Conservation (phyloP, 2,113 vertebrate genomes). For the Gymnorhina tibicen region DNA sequence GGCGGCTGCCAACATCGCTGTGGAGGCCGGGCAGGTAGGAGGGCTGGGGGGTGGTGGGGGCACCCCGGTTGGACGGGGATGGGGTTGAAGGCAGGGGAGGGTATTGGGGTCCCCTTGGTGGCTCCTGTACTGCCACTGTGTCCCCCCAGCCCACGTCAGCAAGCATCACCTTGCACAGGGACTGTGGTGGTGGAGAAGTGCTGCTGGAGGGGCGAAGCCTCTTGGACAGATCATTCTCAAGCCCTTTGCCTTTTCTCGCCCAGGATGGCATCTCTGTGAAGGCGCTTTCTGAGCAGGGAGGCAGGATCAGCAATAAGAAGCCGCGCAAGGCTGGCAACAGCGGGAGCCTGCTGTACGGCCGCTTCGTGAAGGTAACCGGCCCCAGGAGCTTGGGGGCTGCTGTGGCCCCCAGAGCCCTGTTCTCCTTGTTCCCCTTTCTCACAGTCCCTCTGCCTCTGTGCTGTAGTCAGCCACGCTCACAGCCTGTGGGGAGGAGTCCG, state of each 20-base stretch:
- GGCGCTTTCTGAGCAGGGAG: conserved; percentile 42
- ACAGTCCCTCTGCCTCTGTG: not conserved
- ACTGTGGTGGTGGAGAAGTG: not conserved
- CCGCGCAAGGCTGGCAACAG: conserved; percentile 63
- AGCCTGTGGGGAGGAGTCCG: conserved; percentile 70
- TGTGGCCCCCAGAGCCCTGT: not conserved
- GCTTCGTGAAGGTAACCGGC: conserved; percentile 85
- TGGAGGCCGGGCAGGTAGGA: conserved; percentile 78
- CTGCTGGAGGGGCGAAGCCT: not conserved
- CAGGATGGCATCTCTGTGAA: conserved; percentile 82
- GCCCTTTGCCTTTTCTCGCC: rapidly evolving
- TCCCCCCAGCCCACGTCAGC: not conserved
- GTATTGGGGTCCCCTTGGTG: not conserved
- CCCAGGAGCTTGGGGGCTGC: not conserved
- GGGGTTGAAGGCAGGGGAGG: not conserved
- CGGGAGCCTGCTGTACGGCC: conserved; percentile 79
- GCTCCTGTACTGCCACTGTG: not conserved
- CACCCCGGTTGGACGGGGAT: rapidly evolving
- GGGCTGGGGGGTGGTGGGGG: rapidly evolving
- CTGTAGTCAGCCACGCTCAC: conserved; percentile 82
- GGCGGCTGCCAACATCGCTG: conserved; percentile 82
- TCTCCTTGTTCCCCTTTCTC: not conserved
- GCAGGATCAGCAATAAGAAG: conserved; percentile 73
- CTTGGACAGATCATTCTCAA: rapidly evolving
- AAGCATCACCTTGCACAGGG: not conserved